Evolutionary conservation across 2,888 invertebrate species (phyloP).

Genomic region (Rhogogaster chlorosoma): DNA sequence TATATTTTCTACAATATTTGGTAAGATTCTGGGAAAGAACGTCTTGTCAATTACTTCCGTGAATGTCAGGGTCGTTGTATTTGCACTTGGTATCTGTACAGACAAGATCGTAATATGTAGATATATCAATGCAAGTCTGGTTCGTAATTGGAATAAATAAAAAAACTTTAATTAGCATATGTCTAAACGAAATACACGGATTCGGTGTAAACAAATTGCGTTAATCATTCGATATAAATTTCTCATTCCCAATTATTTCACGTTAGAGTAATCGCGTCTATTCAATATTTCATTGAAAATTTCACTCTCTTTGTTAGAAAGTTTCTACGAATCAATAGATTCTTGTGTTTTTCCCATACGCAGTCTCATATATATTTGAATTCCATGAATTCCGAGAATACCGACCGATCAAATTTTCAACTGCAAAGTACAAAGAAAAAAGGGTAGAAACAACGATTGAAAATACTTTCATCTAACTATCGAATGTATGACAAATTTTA

Average conservation of each 20-base stretch:
- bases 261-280: no score
- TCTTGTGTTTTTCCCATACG: no score
- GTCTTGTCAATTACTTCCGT: slow-evolving; percentile 4
- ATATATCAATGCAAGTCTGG: neutral
- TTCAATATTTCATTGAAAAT: no score
- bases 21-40: neutral
- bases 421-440: no score
- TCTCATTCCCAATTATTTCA: no score
- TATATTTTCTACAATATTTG: neutral
- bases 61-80: neutral
- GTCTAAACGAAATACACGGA: neutral
- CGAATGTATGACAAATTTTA: neutral
- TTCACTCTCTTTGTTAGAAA: no score
- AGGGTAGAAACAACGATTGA: no score
- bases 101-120: neutral
- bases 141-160: neutral
- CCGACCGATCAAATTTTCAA: no score
- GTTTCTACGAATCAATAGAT: no score
- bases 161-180: neutral
- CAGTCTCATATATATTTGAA: no score
- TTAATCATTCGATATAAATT: no score
- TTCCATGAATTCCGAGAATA: no score
- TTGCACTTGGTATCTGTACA: neutral
- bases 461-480: neutral
- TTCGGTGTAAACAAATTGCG: neutral